These are phyloP conservation scores for Zophobas atratus DNA, from an alignment of 1,140 invertebrate species.

Conservation along the genomic window DNA sequence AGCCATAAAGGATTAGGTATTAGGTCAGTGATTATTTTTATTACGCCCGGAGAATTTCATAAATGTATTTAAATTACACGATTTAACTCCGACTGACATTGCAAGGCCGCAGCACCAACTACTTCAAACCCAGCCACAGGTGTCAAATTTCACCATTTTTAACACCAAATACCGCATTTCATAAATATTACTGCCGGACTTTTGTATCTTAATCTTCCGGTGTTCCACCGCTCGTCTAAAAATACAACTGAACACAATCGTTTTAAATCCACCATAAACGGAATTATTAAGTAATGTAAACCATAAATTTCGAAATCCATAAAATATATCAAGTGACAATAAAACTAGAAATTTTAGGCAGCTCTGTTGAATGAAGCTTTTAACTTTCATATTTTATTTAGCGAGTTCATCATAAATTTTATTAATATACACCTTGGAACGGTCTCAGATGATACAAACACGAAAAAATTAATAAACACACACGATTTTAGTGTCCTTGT, in stretches of 20 bases:
- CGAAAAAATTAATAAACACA: conserved; percentile 31
- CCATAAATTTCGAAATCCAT: conserved; percentile 19
- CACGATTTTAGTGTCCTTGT: conserved; percentile 35
- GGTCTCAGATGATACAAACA: conserved; percentile 23
- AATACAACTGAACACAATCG: not conserved
- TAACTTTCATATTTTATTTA: conserved; percentile 34
- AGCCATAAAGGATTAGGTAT: not conserved
- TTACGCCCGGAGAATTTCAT: not conserved
- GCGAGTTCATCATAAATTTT: conserved; percentile 11
- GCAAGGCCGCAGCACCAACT: conserved; percentile 21
- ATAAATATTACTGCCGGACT: no score
- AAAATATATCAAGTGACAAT: conserved; percentile 31
- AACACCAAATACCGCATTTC: no score
- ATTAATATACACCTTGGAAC: conserved; percentile 36
- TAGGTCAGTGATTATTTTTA: conserved; percentile 14
- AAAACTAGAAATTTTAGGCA: conserved; percentile 39
- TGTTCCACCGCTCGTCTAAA: not conserved
- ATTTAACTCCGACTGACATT: not conserved
- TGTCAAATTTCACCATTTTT: no score
- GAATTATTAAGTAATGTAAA: conserved; percentile 19
- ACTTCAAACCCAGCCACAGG: not conserved
- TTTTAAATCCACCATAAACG: conserved; percentile 17
- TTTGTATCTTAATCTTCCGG: not conserved
- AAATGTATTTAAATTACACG: not conserved
- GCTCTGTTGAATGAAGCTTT: conserved; percentile 33